A percentile compares a stretch with the other conserved stretches of the same genome.
These are phyloP conservation scores for Tromatobia lineatoria DNA, from an alignment of 2,888 invertebrate species.

Conservation along the genomic window DNA sequence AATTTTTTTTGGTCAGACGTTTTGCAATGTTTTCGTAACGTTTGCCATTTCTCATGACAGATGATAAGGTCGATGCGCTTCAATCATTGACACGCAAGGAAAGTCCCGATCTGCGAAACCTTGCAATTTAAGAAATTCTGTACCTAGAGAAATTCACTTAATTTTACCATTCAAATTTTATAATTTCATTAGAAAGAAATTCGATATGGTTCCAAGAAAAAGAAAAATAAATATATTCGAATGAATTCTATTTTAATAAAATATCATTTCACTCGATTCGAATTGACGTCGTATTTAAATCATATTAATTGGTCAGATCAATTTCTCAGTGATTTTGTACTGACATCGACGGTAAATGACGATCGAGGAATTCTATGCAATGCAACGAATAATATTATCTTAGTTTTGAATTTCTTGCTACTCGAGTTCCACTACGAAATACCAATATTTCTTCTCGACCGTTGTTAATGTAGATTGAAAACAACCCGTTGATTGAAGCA, in stretches of 20 bases:
- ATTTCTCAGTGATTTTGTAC: background rate
- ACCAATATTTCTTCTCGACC: too few species aligned
- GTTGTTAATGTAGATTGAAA: background rate
- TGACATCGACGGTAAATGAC: background rate
- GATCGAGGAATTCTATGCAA: background rate
- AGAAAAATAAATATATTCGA: too few species aligned
- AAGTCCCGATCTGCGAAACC: background rate
- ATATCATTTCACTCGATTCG: too few species aligned
- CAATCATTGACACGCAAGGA: background rate
- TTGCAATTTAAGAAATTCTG: background rate
- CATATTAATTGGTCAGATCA: too few species aligned
- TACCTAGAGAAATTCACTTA: background rate
- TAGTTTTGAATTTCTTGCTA: too few species aligned
- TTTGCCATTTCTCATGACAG: background rate
- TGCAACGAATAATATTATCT: background rate
- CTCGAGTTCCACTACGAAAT: too few species aligned
- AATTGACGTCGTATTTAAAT: too few species aligned
- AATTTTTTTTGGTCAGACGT: background rate
- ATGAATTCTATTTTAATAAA: too few species aligned
- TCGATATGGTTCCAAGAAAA: too few species aligned
- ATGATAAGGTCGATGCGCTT: slow-evolving; percentile 7
- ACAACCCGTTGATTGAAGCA: background rate
- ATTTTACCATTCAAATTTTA: too few species aligned
- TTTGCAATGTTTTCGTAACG: background rate
- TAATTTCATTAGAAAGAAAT: too few species aligned